Conservation (phyloP, 2,888 invertebrate species). For the Xylota sylvarum region DNA sequence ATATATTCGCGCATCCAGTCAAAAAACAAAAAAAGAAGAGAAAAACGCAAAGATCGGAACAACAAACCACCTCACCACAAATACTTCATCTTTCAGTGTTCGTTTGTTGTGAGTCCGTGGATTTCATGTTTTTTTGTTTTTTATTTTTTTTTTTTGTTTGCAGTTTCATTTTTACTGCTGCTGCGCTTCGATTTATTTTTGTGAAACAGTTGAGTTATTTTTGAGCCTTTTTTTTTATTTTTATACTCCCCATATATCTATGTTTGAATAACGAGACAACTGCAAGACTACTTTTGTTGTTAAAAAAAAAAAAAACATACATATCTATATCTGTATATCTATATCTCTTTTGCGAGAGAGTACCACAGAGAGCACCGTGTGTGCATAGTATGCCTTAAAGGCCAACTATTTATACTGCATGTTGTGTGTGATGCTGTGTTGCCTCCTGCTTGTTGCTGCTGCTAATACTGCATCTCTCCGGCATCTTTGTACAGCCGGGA, state of each 20-base stretch:
- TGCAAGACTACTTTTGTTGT: conserved; percentile 75
- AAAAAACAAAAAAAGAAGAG: conserved; percentile 20
- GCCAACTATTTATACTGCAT: conserved; percentile 72
- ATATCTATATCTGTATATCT: conserved; percentile 42
- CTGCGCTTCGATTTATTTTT: conserved; percentile 70
- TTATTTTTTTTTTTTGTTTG: conserved; percentile 41
- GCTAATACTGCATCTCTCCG: conserved; percentile 49
- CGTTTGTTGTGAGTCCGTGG: conserved; percentile 63
- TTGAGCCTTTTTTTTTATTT: conserved; percentile 51
- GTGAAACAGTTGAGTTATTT: conserved; percentile 72
- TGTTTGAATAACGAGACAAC: conserved; percentile 77
- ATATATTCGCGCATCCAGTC: conserved; percentile 59
- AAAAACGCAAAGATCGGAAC: conserved; percentile 45
- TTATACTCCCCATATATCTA: conserved; percentile 74
- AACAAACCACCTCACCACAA: conserved; percentile 67
- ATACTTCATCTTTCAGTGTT: conserved; percentile 70
- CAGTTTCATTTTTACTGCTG: conserved; percentile 40
- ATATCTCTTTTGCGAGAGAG: conserved; percentile 47
- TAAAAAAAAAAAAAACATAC: conserved; percentile 51
- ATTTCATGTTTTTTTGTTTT: conserved; percentile 43
- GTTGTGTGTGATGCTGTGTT: conserved; percentile 44
- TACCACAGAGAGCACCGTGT: conserved; percentile 30
- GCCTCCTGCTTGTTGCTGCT: conserved; percentile 45
- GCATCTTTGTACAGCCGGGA: conserved; percentile 59
- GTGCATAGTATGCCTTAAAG: conserved; percentile 70